Evolutionary conservation across 2,888 invertebrate species (phyloP).

Genomic region (Notodonta ziczac): DNA sequence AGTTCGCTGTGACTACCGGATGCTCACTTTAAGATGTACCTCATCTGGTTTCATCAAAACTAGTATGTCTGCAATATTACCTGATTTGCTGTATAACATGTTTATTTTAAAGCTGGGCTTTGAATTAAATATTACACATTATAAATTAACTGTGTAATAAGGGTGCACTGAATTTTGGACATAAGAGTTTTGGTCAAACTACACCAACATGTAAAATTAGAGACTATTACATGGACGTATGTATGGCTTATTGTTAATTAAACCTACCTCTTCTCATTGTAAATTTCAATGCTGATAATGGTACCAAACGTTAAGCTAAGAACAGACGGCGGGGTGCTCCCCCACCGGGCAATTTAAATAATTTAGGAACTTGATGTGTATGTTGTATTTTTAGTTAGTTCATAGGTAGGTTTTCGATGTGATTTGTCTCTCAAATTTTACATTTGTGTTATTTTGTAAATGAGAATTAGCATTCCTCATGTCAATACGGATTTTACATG

Average conservation of each 20-base stretch:
- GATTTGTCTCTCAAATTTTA: constrained; percentile 84
- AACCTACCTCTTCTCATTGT: constrained; percentile 83
- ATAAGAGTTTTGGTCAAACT: constrained; percentile 77
- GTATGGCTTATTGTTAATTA: constrained; percentile 74
- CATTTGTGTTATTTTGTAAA: constrained; percentile 85
- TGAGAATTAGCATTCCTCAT: constrained; percentile 85
- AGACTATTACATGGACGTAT: constrained; percentile 73
- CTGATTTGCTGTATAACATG: constrained; percentile 52
- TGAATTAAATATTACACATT: constrained; percentile 60
- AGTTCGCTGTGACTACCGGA: constrained; percentile 82
- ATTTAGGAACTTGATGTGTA: constrained; percentile 82
- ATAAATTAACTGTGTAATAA: constrained; percentile 57
- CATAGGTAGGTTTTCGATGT: constrained; percentile 83
- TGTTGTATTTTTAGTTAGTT: constrained; percentile 85
- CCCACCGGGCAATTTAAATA: constrained; percentile 45
- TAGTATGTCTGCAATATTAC: constrained; percentile 66
- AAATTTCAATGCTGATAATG: constrained; percentile 81
- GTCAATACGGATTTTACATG: constrained; percentile 85
- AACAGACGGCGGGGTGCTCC: constrained; percentile 44
- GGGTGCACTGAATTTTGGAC: constrained; percentile 60
- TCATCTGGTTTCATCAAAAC: constrained; percentile 77
- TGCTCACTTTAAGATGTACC: constrained; percentile 76
- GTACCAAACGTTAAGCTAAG: constrained; percentile 81
- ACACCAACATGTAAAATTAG: constrained; percentile 79
- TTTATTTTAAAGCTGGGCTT: constrained; percentile 72